Evolutionary conservation across 2,113 vertebrate species (phyloP).

Genomic region (Percina caprodes): DNA sequence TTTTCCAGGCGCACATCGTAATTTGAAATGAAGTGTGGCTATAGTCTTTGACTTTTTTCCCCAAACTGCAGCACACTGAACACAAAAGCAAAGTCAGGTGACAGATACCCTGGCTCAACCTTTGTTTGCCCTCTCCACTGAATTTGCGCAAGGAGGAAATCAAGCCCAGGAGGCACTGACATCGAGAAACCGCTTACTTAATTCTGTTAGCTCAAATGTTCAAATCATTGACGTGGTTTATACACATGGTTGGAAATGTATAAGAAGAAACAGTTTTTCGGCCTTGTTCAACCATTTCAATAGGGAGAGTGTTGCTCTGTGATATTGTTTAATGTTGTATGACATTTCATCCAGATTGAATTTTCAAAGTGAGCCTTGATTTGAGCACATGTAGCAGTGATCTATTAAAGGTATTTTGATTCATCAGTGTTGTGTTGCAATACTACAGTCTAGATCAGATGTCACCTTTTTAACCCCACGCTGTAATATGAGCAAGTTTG

Average conservation of each 20-base stretch:
- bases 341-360: too few relatives aligned
- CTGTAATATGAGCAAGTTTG: constrained; percentile 6
- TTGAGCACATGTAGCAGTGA: not conserved
- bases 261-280: not conserved
- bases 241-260: constrained; percentile 2
- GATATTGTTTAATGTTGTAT: not conserved
- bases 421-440: not conserved
- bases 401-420: not conserved
- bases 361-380: not conserved
- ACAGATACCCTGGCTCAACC: constrained; percentile 52
- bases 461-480: constrained; percentile 8
- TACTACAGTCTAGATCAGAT: not conserved
- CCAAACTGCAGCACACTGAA: constrained; percentile 24
- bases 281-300: not conserved
- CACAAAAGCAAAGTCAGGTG: constrained; percentile 61
- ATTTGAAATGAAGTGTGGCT: constrained; percentile 36
- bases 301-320: not conserved
- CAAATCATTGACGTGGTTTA: not conserved
- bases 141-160: constrained; percentile 41
- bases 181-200: constrained; percentile 33
- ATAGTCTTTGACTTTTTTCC: constrained; percentile 30
- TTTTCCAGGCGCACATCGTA: not conserved
- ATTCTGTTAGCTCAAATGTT: constrained; percentile 15
- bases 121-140: constrained; percentile 58
- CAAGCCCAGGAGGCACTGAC: constrained; percentile 36